These are phyloP conservation scores for Chrysolina oricalcia DNA, from an alignment of 2,888 invertebrate species.

Conservation along the genomic window DNA sequence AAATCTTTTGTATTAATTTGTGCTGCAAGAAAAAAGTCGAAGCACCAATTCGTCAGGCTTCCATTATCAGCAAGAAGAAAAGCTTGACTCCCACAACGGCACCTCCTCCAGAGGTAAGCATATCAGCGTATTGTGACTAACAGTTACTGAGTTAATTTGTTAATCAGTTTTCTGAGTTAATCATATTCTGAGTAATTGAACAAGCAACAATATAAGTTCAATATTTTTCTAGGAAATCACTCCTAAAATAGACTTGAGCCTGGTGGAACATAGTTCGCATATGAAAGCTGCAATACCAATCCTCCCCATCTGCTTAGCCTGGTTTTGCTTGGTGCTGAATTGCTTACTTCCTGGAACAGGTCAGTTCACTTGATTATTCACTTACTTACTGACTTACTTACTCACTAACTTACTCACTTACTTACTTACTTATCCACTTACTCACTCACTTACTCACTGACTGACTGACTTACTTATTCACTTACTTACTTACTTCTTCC, in stretches of 20 bases:
- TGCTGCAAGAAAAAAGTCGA: constrained; percentile 58
- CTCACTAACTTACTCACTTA: constrained; percentile 3
- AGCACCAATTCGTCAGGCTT: constrained; percentile 76
- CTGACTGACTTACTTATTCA: not conserved
- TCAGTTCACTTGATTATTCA: constrained; percentile 66
- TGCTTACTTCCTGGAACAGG: constrained; percentile 86
- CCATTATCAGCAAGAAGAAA: constrained; percentile 80
- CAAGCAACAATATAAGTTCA: too few relatives aligned
- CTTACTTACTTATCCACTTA: not conserved
- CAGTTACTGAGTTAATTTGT: too few relatives aligned
- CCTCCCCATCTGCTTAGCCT: constrained; percentile 88
- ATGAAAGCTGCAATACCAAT: constrained; percentile 96
- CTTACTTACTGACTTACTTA: not conserved
- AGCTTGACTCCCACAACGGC: constrained; percentile 76
- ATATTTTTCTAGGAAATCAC: constrained; percentile 77
- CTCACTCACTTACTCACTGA: not conserved
- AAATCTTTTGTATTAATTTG: constrained; percentile 65
- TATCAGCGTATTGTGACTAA: not conserved
- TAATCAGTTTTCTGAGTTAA: too few relatives aligned
- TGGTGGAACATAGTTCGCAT: constrained; percentile 88
- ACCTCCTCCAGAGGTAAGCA: constrained; percentile 75
- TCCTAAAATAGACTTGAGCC: constrained; percentile 83
- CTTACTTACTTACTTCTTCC: not conserved
- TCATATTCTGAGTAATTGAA: too few relatives aligned
- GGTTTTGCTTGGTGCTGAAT: constrained; percentile 90